Percentiles rank a stretch among this genome's conserved stretches.
Conservation (phyloP, 2,113 vertebrate genomes). For the Gavia stellata region DNA sequence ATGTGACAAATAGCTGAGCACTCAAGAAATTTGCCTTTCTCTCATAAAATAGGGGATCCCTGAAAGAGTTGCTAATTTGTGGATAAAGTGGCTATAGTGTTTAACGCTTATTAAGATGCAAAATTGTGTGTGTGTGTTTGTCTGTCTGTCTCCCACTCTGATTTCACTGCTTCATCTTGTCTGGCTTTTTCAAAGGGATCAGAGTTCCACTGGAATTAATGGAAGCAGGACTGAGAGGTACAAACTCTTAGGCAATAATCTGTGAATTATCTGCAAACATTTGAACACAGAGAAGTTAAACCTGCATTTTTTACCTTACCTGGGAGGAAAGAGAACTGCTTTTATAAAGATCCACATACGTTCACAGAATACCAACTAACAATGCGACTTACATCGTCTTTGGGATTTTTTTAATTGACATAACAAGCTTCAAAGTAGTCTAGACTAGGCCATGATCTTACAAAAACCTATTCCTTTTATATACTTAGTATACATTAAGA, state of each 20-base stretch:
- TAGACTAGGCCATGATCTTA: neutral
- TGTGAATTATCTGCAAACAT: constrained; percentile 37
- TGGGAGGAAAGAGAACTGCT: neutral
- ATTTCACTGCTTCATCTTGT: neutral
- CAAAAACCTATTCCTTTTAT: neutral
- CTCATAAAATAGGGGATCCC: neutral
- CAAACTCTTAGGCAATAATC: neutral
- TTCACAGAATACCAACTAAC: constrained; percentile 12
- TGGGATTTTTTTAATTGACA: neutral
- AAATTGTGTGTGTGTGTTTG: neutral
- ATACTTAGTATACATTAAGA: neutral
- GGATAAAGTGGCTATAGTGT: neutral
- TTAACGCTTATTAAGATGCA: neutral
- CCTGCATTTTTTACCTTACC: constrained; percentile 15
- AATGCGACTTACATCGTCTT: neutral
- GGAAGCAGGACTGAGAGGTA: neutral
- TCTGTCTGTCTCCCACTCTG: neutral
- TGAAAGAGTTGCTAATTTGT: neutral
- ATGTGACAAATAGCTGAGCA: neutral
- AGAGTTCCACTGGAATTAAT: neutral
- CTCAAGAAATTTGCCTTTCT: neutral
- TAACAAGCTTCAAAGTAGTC: neutral
- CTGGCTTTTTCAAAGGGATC: neutral
- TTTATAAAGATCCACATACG: neutral
- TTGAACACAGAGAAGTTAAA: constrained; percentile 19